Conservation (phyloP, 2,888 invertebrate species). For the Aspidiotus destructor region DNA sequence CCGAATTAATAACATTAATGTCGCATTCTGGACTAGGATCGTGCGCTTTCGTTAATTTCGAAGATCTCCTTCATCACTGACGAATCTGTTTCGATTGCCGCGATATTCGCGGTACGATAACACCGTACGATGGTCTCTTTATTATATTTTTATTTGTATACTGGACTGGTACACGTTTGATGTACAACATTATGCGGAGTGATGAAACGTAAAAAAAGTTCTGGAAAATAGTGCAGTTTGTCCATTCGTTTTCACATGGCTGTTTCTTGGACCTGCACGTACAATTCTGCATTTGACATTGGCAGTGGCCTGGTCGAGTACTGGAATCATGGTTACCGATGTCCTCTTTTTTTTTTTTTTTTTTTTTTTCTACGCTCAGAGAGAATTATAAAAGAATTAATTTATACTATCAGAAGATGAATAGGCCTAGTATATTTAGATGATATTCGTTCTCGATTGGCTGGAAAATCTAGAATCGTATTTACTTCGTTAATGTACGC, state of each 20-base stretch:
- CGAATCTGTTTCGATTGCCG: constrained; percentile 23
- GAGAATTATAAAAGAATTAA: too few species aligned
- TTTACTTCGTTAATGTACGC: background rate
- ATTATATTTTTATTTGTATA: constrained; percentile 29
- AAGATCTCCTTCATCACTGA: constrained; percentile 54
- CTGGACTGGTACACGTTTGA: constrained; percentile 27
- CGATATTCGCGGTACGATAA: constrained; percentile 19
- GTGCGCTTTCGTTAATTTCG: constrained; percentile 88
- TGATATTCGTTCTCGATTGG: background rate
- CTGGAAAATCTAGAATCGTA: background rate
- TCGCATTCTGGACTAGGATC: constrained; percentile 80
- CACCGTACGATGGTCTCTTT: constrained; percentile 29
- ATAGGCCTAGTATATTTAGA: background rate
- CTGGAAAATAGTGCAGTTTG: background rate
- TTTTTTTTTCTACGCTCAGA: background rate
- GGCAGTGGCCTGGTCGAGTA: background rate
- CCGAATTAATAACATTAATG: constrained; percentile 81
- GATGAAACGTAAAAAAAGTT: background rate
- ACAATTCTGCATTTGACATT: too few species aligned
- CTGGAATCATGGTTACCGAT: constrained; percentile 4
- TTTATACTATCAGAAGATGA: background rate
- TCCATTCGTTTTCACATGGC: too few species aligned
- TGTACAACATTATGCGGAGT: background rate
- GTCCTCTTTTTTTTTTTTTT: background rate
- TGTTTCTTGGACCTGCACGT: too few species aligned